Evolutionary conservation across 2,888 invertebrate genomes (phyloP), one percentile per base, ranked within the genome.

Genomic region (Stratiomys singularior): DNA sequence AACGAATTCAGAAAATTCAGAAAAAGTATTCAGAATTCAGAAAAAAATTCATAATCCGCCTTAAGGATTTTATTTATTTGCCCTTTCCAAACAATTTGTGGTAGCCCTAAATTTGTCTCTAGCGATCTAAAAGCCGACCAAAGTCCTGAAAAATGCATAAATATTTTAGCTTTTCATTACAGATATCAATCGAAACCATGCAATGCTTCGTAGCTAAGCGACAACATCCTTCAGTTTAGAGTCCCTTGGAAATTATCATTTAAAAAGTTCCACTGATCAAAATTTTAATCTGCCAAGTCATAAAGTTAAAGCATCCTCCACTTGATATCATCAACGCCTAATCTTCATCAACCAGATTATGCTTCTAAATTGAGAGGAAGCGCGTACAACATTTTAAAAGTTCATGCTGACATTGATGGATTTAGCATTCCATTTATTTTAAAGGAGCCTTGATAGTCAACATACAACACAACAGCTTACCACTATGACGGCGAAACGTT

Each of bases 381-480:
- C 30, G 69, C n/a, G 60, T 60, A 25, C 23, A 44, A 27, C 47
- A 11, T 30, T 46, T 69, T 30, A 69, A 69, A 46, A 46, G 69
- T 69, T 69, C 15, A 23, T 69, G 69, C 46, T 69, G 69, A 69
- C 69, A 47, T 69, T 69, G 69, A 69, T 47, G 47, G 69, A 69
- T 69, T 69, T 69, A 11, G 18, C 69, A 69, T 69, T 69, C 69
- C n/a, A 37, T 66, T 64, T 66, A 46, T 25, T 44, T 25, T 69
- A 69, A 60, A 21, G 60, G 13, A 25, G 56, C n/a, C 56, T 11
- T 18, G 18, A 18, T 56, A 56, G 18, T n/a, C 52, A 5, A 13
- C 52, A 52, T 5, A 15, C 15, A 5, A n/a, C n/a, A 18, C 4
- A 7, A 52, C 18, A 15, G n/a, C 15, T 15, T 18, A 15, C 4